phyloP scores from a whole-genome alignment of 2,113 vertebrate genomes.

The Calyptommatus sinebrachiatus region DNA sequence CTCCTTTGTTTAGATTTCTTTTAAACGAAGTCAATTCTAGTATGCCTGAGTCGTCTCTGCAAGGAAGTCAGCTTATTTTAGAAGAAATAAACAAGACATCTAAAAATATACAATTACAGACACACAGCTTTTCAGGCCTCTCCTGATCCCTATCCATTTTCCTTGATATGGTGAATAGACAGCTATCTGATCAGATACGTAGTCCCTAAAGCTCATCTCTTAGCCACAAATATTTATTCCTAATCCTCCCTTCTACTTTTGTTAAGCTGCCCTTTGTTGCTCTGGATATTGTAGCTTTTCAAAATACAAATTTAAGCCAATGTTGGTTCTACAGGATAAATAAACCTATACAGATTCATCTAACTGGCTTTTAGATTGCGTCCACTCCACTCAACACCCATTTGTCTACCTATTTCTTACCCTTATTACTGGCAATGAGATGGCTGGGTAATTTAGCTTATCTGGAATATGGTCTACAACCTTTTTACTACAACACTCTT shows the following conservation, averaged over 20 bases:
- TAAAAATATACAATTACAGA: constrained; percentile 1
- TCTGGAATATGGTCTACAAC: no score
- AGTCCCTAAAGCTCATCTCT: neutral
- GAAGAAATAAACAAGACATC: constrained; percentile 7
- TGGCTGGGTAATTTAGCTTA: no score
- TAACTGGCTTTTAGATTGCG: no score
- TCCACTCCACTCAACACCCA: no score
- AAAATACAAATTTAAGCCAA: neutral
- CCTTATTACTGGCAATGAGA: no score
- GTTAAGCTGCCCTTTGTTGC: neutral
- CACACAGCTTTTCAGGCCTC: neutral
- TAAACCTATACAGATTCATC: no score
- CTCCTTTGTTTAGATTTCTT: constrained; percentile 14
- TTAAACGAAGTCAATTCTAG: neutral
- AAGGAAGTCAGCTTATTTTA: neutral
- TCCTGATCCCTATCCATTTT: neutral
- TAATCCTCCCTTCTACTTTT: neutral
- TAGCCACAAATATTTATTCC: neutral
- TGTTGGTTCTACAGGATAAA: no score
- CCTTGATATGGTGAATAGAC: neutral
- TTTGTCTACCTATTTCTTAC: no score
- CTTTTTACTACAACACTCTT: no score
- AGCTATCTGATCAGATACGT: neutral
- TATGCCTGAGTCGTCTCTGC: neutral
- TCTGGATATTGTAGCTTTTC: no score